A percentile compares a stretch with the other conserved stretches of the same genome.
These are phyloP conservation scores for Metopolophium dirhodum DNA, from an alignment of 1,140 invertebrate species.

Conservation along the genomic window DNA sequence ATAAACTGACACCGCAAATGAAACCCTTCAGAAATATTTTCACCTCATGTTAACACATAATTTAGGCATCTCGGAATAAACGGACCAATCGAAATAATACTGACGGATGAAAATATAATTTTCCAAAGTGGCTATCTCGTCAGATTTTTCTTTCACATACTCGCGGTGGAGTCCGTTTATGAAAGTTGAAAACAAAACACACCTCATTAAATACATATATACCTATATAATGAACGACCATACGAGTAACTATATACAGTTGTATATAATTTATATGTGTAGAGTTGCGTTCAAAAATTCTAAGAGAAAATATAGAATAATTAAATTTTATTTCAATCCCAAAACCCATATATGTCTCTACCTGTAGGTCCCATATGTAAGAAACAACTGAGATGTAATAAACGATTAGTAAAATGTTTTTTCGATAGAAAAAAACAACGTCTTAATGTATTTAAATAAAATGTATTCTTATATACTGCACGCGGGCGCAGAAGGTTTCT, in stretches of 20 bases:
- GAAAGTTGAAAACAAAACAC: not conserved
- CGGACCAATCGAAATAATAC: not conserved
- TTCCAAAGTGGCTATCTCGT: not conserved
- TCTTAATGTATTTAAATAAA: constrained; percentile 23
- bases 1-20: not conserved
- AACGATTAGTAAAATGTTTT: constrained; percentile 1
- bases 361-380: not conserved
- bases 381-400: not conserved
- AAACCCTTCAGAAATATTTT: not conserved
- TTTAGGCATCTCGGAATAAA: not conserved
- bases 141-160: not conserved
- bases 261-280: not conserved
- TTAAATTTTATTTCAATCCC: not conserved
- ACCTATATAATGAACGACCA: no score
- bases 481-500: not conserved
- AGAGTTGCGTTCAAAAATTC: not conserved
- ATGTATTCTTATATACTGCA: not conserved
- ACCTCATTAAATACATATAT: not conserved
- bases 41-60: not conserved
- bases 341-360: not conserved
- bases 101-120: not conserved
- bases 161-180: not conserved
- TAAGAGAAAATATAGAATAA: not conserved
- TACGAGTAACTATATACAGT: not conserved
- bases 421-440: not conserved